phyloP scores from a whole-genome alignment of 2,797 vertebrate species.

The Lacerta viridis region DNA sequence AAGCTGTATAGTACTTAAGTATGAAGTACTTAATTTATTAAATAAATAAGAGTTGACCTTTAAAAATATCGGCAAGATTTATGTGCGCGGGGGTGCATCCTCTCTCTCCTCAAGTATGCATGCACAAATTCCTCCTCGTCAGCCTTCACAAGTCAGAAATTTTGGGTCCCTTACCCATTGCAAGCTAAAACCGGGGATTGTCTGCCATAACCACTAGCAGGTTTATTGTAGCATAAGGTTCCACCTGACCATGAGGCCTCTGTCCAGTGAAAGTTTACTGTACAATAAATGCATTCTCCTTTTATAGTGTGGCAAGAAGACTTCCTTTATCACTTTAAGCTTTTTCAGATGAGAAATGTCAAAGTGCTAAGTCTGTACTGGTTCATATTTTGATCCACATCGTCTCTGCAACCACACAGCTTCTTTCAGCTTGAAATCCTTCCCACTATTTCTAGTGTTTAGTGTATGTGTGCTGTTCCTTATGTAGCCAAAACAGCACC shows the following conservation, averaged over 20 bases:
- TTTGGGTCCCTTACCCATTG: rapidly evolving
- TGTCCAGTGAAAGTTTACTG: neutral
- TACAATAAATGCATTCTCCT: no score
- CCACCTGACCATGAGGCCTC: neutral
- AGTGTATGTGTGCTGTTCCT: no score
- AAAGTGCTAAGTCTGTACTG: neutral
- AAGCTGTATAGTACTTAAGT: no score
- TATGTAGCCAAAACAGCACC: no score
- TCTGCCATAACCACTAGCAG: neutral
- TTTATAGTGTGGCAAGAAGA: neutral
- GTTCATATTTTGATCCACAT: neutral
- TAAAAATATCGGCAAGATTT: neutral
- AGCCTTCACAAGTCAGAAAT: neutral
- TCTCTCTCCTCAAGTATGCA: no score
- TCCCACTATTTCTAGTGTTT: no score
- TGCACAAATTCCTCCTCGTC: neutral
- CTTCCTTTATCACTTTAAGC: neutral
- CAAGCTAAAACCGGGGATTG: neutral
- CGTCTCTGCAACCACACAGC: no score
- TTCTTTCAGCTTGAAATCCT: neutral
- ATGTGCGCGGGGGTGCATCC: no score
- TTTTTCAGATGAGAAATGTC: neutral
- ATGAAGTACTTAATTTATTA: neutral
- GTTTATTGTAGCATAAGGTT: neutral
- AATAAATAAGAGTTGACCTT: neutral